Conservation (phyloP, 2,113 vertebrate genomes). For the Brachirus orientalis region DNA sequence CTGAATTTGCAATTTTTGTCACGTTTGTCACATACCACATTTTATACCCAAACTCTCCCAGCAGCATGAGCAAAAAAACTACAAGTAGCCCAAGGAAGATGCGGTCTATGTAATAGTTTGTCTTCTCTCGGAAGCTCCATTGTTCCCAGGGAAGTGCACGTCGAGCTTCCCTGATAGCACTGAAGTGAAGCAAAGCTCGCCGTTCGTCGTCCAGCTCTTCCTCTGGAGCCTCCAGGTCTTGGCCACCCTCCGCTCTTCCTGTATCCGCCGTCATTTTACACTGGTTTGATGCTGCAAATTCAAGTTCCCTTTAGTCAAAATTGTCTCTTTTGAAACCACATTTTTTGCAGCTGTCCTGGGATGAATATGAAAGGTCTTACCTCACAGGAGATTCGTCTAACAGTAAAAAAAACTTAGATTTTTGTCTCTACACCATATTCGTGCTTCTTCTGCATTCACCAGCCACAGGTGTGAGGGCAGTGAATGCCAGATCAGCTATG, state of each 20-base stretch:
- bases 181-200: slow-evolving; percentile 58
- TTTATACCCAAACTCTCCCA: slow-evolving; percentile 73
- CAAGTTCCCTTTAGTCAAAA: neutral
- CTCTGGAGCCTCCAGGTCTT: slow-evolving; percentile 57
- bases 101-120: slow-evolving; percentile 71
- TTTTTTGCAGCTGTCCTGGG: neutral
- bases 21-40: slow-evolving; percentile 74
- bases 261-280: slow-evolving; percentile 66
- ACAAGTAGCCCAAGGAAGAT: slow-evolving; percentile 71
- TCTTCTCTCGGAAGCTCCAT: slow-evolving; percentile 77
- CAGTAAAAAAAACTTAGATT: neutral
- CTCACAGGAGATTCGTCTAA: slow-evolving; percentile 32
- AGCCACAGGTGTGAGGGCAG: slow-evolving; percentile 1
- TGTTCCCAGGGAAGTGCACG: slow-evolving; percentile 73
- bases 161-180: slow-evolving; percentile 57
- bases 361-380: slow-evolving; percentile 40
- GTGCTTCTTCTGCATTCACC: neutral
- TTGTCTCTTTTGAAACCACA: neutral
- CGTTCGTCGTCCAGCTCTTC: slow-evolving; percentile 57
- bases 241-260: slow-evolving; percentile 32
- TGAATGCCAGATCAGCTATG: slow-evolving; percentile 42
- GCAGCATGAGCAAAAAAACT: slow-evolving; percentile 51
- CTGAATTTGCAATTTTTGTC: slow-evolving; percentile 42
- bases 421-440: slow-evolving; percentile 26
- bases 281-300: slow-evolving; percentile 5